Conservation (phyloP, 2,797 vertebrate species). For the Remorina albescens region DNA sequence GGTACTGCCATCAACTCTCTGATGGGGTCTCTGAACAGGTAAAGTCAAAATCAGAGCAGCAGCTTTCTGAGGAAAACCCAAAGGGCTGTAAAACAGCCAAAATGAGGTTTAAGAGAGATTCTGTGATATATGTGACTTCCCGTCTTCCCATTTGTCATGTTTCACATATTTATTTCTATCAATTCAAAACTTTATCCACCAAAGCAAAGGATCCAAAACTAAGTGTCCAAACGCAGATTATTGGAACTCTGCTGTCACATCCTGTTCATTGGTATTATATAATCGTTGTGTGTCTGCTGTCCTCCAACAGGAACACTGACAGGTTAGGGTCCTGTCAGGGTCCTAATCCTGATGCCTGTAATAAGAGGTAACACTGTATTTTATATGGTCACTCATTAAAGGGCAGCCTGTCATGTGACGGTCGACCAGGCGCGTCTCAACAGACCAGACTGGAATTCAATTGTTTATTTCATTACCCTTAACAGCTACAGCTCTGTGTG, state of each 20-base stretch:
- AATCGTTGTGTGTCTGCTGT: constrained; percentile 45
- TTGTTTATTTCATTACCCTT: neutral
- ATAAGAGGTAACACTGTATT: constrained; percentile 21
- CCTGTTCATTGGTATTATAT: neutral
- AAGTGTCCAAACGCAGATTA: neutral
- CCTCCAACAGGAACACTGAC: constrained; percentile 58
- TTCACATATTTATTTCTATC: neutral
- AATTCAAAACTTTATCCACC: neutral
- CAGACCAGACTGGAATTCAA: neutral
- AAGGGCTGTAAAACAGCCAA: too few relatives aligned
- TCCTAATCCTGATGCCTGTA: constrained; percentile 42
- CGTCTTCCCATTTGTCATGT: neutral
- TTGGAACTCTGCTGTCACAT: neutral
- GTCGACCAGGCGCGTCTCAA: neutral
- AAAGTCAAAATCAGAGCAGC: neutral
- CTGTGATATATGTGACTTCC: too few relatives aligned
- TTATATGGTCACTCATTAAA: neutral
- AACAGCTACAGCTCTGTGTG: neutral
- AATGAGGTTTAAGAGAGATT: neutral
- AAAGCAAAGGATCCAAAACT: neutral
- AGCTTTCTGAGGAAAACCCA: too few relatives aligned
- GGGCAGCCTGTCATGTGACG: neutral
- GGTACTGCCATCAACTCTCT: constrained; percentile 28
- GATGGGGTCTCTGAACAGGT: constrained; percentile 70
- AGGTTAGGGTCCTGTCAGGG: too few relatives aligned